A percentile compares a stretch with the other conserved stretches of the same genome.
Evolutionary conservation across 2,797 vertebrate species (phyloP).

Genomic region (Decapterus maruadsi): DNA sequence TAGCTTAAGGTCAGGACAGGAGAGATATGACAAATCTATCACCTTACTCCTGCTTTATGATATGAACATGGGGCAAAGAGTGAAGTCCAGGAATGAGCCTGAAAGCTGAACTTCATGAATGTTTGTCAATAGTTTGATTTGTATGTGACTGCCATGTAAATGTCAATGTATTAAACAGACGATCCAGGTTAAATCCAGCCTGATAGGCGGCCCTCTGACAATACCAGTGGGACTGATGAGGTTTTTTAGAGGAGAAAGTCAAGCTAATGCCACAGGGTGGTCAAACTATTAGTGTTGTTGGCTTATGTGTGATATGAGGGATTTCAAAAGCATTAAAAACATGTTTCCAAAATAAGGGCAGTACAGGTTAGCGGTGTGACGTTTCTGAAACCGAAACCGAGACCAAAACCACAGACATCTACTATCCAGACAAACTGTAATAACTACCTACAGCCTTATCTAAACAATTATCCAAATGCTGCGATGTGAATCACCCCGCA

Average conservation of each 20-base stretch:
- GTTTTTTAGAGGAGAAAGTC: constrained; percentile 57
- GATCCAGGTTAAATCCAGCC: constrained; percentile 24
- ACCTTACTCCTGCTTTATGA: constrained; percentile 16
- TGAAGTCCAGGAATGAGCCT: neutral
- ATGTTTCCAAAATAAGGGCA: constrained; percentile 27
- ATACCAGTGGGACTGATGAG: constrained; percentile 60
- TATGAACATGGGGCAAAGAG: constrained; percentile 17
- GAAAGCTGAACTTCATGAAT: constrained; percentile 30
- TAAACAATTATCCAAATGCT: constrained; percentile 12
- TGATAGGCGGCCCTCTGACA: constrained; percentile 59
- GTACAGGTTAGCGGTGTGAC: neutral
- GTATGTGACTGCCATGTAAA: neutral
- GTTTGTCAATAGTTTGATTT: constrained; percentile 12
- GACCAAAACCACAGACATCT: neutral
- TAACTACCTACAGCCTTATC: neutral
- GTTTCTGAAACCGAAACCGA: neutral
- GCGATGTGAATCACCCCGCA: neutral
- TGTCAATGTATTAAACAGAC: constrained; percentile 11
- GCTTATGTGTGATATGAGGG: constrained; percentile 9
- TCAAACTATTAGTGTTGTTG: constrained; percentile 30
- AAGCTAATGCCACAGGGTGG: constrained; percentile 48
- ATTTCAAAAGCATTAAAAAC: constrained; percentile 22
- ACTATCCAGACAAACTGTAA: neutral
- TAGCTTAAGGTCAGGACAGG: constrained; percentile 53
- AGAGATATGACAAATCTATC: constrained; percentile 29